These are phyloP conservation scores for Ellobius talpinus DNA, from an alignment of 2,113 vertebrate genomes.

Conservation along the genomic window DNA sequence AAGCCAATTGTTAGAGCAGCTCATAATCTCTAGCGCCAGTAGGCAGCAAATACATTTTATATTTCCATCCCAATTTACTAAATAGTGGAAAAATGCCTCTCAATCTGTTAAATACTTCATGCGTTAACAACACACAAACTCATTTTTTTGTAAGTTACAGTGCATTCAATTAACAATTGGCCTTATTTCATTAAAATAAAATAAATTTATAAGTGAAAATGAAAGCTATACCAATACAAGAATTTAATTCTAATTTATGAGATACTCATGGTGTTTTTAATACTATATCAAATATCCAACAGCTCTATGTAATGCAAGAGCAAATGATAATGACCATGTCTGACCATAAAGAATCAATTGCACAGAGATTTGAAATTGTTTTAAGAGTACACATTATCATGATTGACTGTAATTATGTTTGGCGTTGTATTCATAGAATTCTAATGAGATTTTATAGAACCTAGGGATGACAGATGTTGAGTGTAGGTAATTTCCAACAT, in stretches of 20 bases:
- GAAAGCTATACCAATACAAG: constrained; percentile 19
- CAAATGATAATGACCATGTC: neutral
- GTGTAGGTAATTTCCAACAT: neutral
- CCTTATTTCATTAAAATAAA: constrained; percentile 21
- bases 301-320: neutral
- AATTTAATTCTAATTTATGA: constrained; percentile 42
- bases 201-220: constrained; percentile 52
- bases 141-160: neutral
- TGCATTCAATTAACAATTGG: constrained; percentile 12
- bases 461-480: neutral
- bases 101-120: neutral
- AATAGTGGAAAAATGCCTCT: constrained; percentile 45
- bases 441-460: constrained; percentile 14
- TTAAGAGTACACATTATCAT: neutral
- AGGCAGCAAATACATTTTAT: constrained; percentile 51
- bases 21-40: constrained; percentile 52
- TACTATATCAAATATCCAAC: neutral
- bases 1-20: constrained; percentile 41
- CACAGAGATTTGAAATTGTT: neutral
- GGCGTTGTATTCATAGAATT: neutral
- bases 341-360: neutral
- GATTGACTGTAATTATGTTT: neutral
- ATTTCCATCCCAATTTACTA: constrained; percentile 50
- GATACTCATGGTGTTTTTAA: neutral
- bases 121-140: constrained; percentile 11